Evolutionary conservation across 2,797 vertebrate species (phyloP).

Genomic region (Falco novaeseelandiae): DNA sequence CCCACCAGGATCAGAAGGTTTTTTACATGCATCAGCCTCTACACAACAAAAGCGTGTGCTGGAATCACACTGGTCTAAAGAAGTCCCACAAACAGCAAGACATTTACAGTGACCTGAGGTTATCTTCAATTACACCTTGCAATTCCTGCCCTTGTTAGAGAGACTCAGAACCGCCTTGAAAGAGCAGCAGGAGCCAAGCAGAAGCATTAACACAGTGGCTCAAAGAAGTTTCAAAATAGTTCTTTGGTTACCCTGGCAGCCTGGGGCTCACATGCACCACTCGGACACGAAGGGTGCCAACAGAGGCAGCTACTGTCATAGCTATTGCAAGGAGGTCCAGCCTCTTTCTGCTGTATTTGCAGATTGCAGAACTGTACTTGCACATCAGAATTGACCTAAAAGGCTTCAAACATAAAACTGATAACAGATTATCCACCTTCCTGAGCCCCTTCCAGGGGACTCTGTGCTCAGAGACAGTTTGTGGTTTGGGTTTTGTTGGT

Average conservation of each 20-base stretch:
- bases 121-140: accelerated
- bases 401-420: not conserved
- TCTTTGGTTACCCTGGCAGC: not conserved
- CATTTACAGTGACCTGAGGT: not conserved
- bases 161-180: not conserved
- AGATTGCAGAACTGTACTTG: not conserved
- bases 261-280: not conserved
- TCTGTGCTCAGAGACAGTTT: not conserved
- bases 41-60: not conserved
- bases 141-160: not conserved
- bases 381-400: not conserved
- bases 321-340: not conserved
- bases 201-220: accelerated
- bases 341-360: not conserved
- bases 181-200: not conserved
- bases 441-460: not conserved
- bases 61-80: not conserved
- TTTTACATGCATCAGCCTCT: not conserved
- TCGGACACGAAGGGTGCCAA: accelerated
- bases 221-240: not conserved
- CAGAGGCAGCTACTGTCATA: not conserved
- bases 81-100: not conserved
- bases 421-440: not conserved
- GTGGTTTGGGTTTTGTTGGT: not conserved
- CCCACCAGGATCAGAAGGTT: not conserved